These are phyloP conservation scores for Tragelaphus imberbis DNA, from an alignment of 2,113 vertebrate genomes.

Conservation along the genomic window DNA sequence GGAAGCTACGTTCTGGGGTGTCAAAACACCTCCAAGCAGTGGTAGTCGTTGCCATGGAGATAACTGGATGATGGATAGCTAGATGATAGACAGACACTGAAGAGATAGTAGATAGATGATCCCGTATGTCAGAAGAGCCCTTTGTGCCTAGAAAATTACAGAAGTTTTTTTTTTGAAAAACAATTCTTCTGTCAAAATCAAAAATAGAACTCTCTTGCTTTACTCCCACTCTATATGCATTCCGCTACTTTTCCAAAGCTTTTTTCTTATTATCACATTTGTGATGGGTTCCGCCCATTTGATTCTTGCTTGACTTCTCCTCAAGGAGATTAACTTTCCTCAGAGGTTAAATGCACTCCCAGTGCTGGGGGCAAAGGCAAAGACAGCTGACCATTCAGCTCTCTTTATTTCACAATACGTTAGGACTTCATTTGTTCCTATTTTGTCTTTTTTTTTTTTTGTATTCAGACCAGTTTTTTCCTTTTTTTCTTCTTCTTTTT, in stretches of 20 bases:
- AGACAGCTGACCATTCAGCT: neutral
- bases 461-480: neutral
- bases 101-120: conserved; percentile 72
- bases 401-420: neutral
- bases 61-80: conserved; percentile 67
- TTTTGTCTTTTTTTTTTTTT: neutral
- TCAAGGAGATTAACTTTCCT: conserved; percentile 33
- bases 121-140: conserved; percentile 67
- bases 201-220: conserved; percentile 71
- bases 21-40: conserved; percentile 64
- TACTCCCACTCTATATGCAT: conserved; percentile 49
- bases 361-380: neutral
- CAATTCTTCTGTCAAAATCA: conserved; percentile 75
- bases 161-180: conserved; percentile 57
- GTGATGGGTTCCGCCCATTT: conserved; percentile 30
- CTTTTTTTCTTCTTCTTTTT: neutral
- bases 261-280: conserved; percentile 37
- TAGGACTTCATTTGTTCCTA: neutral
- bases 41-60: conserved; percentile 71
- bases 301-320: conserved; percentile 30
- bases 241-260: conserved; percentile 44
- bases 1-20: conserved; percentile 59
- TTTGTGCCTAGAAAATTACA: conserved; percentile 73
- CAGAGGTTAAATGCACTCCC: neutral
- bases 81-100: conserved; percentile 69